phyloP scores from a whole-genome alignment of 2,113 vertebrate species.

The Phalacrocorax brasilianus region DNA sequence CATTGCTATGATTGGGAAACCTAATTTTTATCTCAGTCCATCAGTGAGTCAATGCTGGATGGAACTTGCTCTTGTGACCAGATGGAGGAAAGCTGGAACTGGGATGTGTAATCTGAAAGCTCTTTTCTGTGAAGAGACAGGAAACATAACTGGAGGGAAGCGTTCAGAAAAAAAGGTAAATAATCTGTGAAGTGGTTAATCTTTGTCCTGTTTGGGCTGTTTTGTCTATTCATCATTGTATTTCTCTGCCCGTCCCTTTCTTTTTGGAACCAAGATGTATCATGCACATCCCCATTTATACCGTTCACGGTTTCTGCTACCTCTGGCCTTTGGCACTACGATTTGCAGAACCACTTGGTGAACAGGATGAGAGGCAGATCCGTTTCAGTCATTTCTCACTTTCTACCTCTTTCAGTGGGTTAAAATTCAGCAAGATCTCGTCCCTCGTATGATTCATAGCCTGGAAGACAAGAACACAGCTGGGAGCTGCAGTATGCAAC shows the following conservation, averaged over 20 bases:
- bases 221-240: neutral
- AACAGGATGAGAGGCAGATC: neutral
- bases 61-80: neutral
- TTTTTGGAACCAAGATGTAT: neutral
- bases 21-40: neutral
- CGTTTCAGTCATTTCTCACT: neutral
- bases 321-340: neutral
- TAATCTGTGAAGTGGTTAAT: neutral
- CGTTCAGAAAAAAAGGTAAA: slow-evolving; percentile 26
- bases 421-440: neutral
- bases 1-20: neutral
- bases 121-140: neutral
- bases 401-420: neutral
- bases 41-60: neutral
- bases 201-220: neutral
- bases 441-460: neutral
- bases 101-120: neutral
- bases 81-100: neutral
- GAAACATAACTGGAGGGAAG: neutral
- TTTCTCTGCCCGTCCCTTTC: neutral
- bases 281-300: neutral
- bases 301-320: neutral
- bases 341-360: neutral
- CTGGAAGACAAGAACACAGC: neutral
- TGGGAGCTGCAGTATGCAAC: neutral